These are phyloP conservation scores for Drosophila paramelanica DNA, from an alignment of 2,888 invertebrate species.

Conservation along the genomic window DNA sequence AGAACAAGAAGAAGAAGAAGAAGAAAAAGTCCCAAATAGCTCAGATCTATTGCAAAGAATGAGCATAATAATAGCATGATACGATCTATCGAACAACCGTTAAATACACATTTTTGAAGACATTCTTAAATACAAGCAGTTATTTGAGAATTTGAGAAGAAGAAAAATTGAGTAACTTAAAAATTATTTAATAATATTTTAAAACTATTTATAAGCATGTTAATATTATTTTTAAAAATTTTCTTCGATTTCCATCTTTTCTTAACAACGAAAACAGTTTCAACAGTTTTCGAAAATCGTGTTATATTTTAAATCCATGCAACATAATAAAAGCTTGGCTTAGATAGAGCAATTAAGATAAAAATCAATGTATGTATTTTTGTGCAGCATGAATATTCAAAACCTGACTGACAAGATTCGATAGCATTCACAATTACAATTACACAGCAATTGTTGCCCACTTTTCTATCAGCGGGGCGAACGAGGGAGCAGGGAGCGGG, in stretches of 20 bases:
- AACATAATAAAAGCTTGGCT: too few species aligned
- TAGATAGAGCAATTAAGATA: too few species aligned
- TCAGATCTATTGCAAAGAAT: slow-evolving; percentile 25
- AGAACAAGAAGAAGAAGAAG: background rate
- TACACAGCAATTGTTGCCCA: slow-evolving; percentile 19
- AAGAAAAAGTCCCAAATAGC: slow-evolving; percentile 40
- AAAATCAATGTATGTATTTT: too few species aligned
- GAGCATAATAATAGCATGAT: slow-evolving; percentile 40
- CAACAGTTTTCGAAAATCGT: too few species aligned
- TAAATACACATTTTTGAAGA: background rate
- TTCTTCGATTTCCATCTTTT: too few species aligned
- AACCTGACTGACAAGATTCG: background rate
- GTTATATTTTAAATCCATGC: too few species aligned
- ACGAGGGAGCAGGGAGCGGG: background rate
- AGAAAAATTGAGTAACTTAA: too few species aligned
- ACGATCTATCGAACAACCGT: slow-evolving; percentile 22
- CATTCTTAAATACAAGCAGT: background rate
- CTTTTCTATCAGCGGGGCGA: background rate
- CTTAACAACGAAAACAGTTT: too few species aligned
- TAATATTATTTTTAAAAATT: too few species aligned
- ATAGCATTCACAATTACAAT: slow-evolving; percentile 5
- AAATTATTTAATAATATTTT: too few species aligned
- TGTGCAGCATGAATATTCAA: background rate
- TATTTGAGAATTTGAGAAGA: background rate
- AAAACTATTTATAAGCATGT: too few species aligned